Evolutionary conservation across 2,888 invertebrate genomes (phyloP).

Genomic region (Apodemia hepburni): DNA sequence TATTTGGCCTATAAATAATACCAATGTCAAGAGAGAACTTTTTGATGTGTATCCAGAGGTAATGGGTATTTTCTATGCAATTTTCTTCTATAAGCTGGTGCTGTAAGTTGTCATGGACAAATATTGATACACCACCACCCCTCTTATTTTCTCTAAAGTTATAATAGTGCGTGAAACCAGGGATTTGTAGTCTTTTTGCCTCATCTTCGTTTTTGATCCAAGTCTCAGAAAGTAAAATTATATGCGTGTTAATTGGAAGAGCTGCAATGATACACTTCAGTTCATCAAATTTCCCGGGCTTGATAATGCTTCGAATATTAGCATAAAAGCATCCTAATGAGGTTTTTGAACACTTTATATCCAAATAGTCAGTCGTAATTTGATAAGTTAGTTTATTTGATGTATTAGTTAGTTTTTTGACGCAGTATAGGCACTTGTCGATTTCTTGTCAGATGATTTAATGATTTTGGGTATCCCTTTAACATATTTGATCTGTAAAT

Average conservation of each 20-base stretch:
- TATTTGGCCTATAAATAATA: slow-evolving; percentile 24
- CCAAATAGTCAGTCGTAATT: slow-evolving; percentile 20
- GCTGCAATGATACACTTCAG: slow-evolving; percentile 18
- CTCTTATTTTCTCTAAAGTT: slow-evolving; percentile 28
- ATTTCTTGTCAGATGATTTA: slow-evolving; percentile 14
- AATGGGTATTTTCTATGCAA: slow-evolving; percentile 29
- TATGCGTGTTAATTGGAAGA: slow-evolving; percentile 21
- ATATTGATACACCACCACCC: slow-evolving; percentile 36
- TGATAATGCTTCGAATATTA: slow-evolving; percentile 19
- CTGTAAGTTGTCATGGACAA: slow-evolving; percentile 29
- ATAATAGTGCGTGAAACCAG: slow-evolving; percentile 32
- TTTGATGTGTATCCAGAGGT: neutral
- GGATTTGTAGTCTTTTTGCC: slow-evolving; percentile 22
- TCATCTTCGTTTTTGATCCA: slow-evolving; percentile 31
- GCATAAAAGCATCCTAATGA: slow-evolving; percentile 23
- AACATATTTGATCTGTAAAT: slow-evolving; percentile 29
- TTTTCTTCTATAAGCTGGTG: slow-evolving; percentile 28
- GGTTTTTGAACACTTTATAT: slow-evolving; percentile 22
- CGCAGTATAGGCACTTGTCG: slow-evolving; percentile 18
- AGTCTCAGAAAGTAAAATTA: slow-evolving; percentile 29
- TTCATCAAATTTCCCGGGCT: slow-evolving; percentile 21
- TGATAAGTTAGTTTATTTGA: slow-evolving; percentile 24
- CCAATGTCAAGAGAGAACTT: no score
- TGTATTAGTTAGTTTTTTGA: slow-evolving; percentile 16
- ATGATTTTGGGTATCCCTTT: slow-evolving; percentile 30